A percentile compares a stretch with the other conserved stretches of the same genome.
Evolutionary conservation across 2,888 invertebrate species (phyloP).

Genomic region (Steinernema scapterisci): DNA sequence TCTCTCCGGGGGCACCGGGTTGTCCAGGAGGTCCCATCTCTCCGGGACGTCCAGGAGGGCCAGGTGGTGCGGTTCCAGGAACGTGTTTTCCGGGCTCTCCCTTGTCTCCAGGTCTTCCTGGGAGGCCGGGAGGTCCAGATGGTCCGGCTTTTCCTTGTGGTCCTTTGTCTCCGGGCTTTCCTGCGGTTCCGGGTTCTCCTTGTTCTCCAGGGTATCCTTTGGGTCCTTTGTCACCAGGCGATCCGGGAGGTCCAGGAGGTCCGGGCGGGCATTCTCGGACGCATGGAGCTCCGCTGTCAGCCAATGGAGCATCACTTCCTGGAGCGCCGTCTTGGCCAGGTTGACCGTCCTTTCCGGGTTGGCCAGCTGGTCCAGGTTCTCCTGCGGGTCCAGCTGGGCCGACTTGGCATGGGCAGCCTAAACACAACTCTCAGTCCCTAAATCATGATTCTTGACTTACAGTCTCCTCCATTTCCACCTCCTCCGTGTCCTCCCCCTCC

Average conservation of each 20-base stretch:
- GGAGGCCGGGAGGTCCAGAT: constrained; percentile 57
- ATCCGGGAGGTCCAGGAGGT: constrained; percentile 58
- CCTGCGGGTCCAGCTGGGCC: constrained; percentile 53
- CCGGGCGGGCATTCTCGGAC: constrained; percentile 61
- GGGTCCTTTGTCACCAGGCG: constrained; percentile 62
- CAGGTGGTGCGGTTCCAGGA: constrained; percentile 52
- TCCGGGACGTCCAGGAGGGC: constrained; percentile 55
- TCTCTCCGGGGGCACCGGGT: constrained; percentile 46
- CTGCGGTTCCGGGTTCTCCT: constrained; percentile 60
- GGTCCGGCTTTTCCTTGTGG: constrained; percentile 42
- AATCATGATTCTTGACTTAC: background rate
- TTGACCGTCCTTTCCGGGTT: constrained; percentile 35
- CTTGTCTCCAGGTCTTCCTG: constrained; percentile 60
- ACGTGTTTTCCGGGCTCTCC: constrained; percentile 55
- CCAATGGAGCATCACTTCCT: constrained; percentile 18
- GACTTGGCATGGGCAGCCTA: constrained; percentile 42
- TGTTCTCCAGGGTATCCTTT: constrained; percentile 63
- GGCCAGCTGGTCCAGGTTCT: constrained; percentile 44
- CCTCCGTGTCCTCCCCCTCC: no score
- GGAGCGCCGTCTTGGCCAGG: constrained; percentile 34
- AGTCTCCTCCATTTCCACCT: background rate
- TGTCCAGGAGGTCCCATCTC: constrained; percentile 57
- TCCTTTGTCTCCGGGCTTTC: constrained; percentile 40
- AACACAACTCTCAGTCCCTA: background rate
- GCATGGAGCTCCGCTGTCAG: constrained; percentile 45